Percentiles rank a stretch among this genome's conserved stretches.
phyloP scores from a whole-genome alignment of 2,888 invertebrate genomes.

The Platycnemis pennipes region DNA sequence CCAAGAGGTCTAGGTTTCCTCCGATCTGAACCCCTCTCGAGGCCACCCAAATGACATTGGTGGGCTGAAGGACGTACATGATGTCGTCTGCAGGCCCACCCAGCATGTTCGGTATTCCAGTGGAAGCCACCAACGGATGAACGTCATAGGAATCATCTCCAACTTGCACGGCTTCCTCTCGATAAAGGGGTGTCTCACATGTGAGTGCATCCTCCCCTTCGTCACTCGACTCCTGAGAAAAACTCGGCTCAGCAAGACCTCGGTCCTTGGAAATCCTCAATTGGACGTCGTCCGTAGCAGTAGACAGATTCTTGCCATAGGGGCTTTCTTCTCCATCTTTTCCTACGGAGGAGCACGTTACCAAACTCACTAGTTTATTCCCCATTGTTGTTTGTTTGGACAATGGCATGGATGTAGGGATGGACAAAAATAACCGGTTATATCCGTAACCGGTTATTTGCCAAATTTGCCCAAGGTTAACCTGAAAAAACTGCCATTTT shows the following conservation, averaged over 20 bases:
- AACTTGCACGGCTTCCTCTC: not conserved
- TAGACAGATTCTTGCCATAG: not conserved
- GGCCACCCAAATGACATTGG: not conserved
- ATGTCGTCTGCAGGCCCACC: not conserved
- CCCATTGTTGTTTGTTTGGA: not conserved
- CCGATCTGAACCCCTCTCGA: not conserved
- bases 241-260: not conserved
- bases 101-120: not conserved
- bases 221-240: too few species aligned
- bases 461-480: too few species aligned
- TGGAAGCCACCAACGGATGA: not conserved
- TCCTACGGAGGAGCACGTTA: not conserved
- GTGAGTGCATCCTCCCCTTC: not conserved
- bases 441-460: too few species aligned
- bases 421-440: too few species aligned
- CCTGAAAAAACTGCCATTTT: too few species aligned
- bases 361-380: not conserved
- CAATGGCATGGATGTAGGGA: too few species aligned
- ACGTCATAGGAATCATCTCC: not conserved
- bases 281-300: not conserved
- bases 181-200: not conserved
- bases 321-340: not conserved
- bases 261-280: not conserved
- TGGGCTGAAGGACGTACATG: not conserved
- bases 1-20: not conserved